Evolutionary conservation across 1,140 invertebrate species (phyloP), one percentile per base, ranked within the genome.

Genomic region (Trissolcus basalis): DNA sequence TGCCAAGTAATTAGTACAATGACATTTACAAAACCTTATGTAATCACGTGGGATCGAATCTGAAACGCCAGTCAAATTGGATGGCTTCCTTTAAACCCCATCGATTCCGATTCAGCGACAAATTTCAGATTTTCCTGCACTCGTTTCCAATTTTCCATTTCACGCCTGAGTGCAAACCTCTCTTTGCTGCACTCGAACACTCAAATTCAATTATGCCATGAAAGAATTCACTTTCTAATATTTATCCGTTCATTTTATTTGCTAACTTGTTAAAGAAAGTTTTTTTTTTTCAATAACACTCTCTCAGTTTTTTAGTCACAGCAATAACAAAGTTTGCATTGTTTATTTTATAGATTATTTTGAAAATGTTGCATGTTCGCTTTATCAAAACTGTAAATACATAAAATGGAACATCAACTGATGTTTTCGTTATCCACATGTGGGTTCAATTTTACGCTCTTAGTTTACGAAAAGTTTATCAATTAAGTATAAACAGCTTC

Each of bases 381-480:
- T n/a, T n/a, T n/a, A n/a, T n/a, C n/a, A n/a, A 35, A 35, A 10
- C 10, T 35, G 33, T 35, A 35, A 35, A 10, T 35, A 35, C 5
- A 35, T 6, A 35, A 35, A 10, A 6, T 35, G 5, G 33, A 10
- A 10, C 33, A 35, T 35, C 10, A 6, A 10, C 33, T 6, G 5
- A 6, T 35, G 5, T 6, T 35, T 27, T 50, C 19, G 19, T 32
- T 19, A 41, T 61, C 47, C 32, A 61, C 50, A 48, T 51, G 50
- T 61, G 32, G 4, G 36, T 13, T 13, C 35, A 41, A 19, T 39
- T 35, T 35, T 35, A n/a, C n/a, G n/a, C n/a, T n/a, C n/a, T n/a
- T n/a, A n/a, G n/a, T n/a, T n/a, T n/a, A n/a, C 35, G 36, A 63
- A 63, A 70, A 70, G 56, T 55, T 61, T 50, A 61, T 70, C 39